Percentiles rank a stretch among this genome's conserved stretches.
phyloP scores from a whole-genome alignment of 2,797 vertebrate species.

The Garrulus glandarius region DNA sequence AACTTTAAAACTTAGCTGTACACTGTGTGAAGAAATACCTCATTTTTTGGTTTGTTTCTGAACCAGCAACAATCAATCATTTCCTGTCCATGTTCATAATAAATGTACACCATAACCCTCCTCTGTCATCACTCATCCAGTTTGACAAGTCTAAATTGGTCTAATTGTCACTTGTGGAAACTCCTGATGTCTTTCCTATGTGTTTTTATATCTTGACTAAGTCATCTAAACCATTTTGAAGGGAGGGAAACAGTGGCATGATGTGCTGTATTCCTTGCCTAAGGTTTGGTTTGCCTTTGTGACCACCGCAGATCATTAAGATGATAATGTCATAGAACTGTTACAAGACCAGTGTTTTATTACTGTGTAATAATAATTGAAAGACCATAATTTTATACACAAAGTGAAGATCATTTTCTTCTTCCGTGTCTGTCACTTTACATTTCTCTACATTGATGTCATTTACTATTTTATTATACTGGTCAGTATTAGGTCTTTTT shows the following conservation, averaged over 20 bases:
- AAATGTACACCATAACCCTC: not conserved
- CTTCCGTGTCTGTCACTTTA: not conserved
- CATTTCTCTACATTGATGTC: not conserved
- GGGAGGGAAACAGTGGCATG: not conserved
- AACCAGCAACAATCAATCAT: not conserved
- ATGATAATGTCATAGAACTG: not conserved
- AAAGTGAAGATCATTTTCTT: not conserved
- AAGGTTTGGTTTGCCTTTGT: not conserved
- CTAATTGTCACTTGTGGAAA: not conserved
- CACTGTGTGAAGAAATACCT: not conserved
- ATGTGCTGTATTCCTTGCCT: not conserved
- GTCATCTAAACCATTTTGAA: not conserved
- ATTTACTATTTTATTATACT: not conserved
- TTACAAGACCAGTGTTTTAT: not conserved
- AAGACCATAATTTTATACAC: not conserved
- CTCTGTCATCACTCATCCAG: not conserved
- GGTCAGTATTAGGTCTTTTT: not conserved
- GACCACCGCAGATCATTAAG: not conserved
- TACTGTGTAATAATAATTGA: not conserved
- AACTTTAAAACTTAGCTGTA: not conserved
- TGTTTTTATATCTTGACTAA: not conserved
- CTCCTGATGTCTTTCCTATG: not conserved
- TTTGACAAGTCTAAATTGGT: not conserved
- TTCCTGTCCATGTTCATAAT: slow-evolving; percentile 3
- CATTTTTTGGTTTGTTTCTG: not conserved